These are phyloP conservation scores for Pluvianellus socialis DNA, from an alignment of 2,113 vertebrate genomes.

Conservation along the genomic window DNA sequence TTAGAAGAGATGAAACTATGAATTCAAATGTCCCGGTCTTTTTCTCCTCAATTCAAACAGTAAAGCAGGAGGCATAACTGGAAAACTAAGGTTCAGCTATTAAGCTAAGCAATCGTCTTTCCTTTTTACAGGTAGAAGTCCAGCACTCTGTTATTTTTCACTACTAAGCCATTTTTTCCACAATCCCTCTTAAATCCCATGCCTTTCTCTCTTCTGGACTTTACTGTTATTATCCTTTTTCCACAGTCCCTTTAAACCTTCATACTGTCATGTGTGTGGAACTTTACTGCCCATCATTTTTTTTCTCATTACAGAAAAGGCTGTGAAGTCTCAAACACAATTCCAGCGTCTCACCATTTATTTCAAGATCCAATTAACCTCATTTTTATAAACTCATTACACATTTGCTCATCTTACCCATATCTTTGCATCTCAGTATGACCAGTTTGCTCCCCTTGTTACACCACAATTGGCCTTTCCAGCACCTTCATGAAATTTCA, in stretches of 20 bases:
- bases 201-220: neutral
- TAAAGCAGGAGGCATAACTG: neutral
- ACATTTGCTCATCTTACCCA: neutral
- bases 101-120: neutral
- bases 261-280: neutral
- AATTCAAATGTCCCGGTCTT: neutral
- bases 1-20: neutral
- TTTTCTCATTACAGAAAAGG: neutral
- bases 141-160: neutral
- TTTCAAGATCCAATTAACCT: conserved; percentile 21
- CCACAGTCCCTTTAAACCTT: neutral
- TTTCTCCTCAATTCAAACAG: neutral
- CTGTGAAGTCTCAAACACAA: neutral
- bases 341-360: neutral
- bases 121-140: neutral
- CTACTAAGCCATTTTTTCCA: neutral
- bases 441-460: neutral
- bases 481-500: neutral
- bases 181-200: neutral
- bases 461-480: neutral
- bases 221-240: neutral
- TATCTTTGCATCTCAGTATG: neutral
- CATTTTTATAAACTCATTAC: neutral
- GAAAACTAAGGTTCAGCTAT: neutral
- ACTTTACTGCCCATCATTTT: neutral